Percentiles rank a stretch among this genome's conserved stretches.
Evolutionary conservation across 2,113 vertebrate genomes (phyloP).

Genomic region (Petromus typicus): DNA sequence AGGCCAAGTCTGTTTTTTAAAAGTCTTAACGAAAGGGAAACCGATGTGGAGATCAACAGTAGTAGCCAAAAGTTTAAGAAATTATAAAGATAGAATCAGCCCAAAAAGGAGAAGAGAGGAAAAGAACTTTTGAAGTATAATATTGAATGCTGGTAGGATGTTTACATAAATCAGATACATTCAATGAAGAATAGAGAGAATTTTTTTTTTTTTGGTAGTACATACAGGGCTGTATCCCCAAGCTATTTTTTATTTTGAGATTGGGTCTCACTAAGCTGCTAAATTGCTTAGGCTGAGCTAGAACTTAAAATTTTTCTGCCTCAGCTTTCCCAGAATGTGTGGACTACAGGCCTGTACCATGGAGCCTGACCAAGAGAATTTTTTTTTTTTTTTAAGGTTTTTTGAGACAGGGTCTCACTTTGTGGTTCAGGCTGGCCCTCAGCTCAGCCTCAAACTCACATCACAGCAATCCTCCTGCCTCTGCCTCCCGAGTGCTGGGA

Average conservation of each 20-base stretch:
- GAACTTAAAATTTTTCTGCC: neutral
- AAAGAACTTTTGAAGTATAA: slow-evolving; percentile 6
- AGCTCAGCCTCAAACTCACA: too few species aligned
- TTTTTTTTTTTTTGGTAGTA: neutral
- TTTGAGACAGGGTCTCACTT: too few species aligned
- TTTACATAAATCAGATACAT: neutral
- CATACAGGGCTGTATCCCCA: neutral
- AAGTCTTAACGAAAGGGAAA: neutral
- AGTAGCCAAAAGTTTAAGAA: slow-evolving; percentile 49
- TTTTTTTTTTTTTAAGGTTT: too few species aligned
- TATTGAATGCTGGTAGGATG: neutral
- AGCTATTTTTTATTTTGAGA: neutral
- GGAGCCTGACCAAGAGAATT: neutral
- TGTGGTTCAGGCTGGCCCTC: too few species aligned
- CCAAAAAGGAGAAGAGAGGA: neutral
- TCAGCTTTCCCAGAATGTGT: neutral
- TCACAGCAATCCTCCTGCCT: too few species aligned
- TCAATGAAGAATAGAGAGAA: neutral
- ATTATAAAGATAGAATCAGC: neutral
- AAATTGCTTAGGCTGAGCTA: neutral
- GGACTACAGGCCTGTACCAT: neutral
- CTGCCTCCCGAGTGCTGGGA: too few species aligned
- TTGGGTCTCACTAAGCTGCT: neutral
- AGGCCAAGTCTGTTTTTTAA: neutral
- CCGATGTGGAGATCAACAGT: neutral